A percentile compares a stretch with the other conserved stretches of the same genome.
phyloP scores from a whole-genome alignment of 2,888 invertebrate species.

The Napeogenes sylphis region DNA sequence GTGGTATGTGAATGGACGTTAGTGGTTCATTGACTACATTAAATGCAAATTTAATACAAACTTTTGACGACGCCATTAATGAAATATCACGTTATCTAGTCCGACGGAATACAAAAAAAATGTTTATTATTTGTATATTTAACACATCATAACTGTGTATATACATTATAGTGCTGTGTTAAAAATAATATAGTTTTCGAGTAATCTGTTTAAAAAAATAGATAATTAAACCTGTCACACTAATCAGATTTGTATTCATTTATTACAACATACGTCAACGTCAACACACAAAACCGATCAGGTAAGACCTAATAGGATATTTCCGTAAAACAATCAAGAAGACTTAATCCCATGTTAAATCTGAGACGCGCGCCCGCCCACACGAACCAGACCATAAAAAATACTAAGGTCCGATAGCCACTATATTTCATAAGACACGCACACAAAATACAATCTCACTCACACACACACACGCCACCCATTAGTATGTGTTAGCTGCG shows the following conservation, averaged over 20 bases:
- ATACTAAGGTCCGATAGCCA: conserved; percentile 51
- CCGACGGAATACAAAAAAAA: neutral
- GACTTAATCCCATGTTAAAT: conserved; percentile 61
- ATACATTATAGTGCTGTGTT: neutral
- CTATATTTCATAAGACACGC: conserved; percentile 37
- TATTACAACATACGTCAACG: too few species aligned
- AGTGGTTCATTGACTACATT: conserved; percentile 20
- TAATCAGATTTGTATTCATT: too few species aligned
- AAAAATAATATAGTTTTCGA: neutral
- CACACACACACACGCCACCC: conserved; percentile 42
- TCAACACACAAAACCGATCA: conserved; percentile 6
- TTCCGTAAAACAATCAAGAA: conserved; percentile 67
- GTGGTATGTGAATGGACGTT: conserved; percentile 20
- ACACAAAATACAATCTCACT: conserved; percentile 40
- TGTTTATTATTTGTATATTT: neutral
- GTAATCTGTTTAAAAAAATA: too few species aligned
- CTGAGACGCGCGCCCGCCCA: conserved; percentile 72
- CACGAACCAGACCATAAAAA: conserved; percentile 54
- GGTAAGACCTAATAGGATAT: neutral
- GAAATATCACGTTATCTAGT: neutral
- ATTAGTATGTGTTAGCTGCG: conserved; percentile 71
- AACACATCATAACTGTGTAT: neutral
- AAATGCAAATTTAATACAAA: conserved; percentile 20
- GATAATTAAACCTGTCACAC: too few species aligned
- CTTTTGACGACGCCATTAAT: conserved; percentile 1